A percentile compares a stretch with the other conserved stretches of the same genome.
Conservation (phyloP, 2,888 invertebrate genomes). For the Spisula subtruncata region DNA sequence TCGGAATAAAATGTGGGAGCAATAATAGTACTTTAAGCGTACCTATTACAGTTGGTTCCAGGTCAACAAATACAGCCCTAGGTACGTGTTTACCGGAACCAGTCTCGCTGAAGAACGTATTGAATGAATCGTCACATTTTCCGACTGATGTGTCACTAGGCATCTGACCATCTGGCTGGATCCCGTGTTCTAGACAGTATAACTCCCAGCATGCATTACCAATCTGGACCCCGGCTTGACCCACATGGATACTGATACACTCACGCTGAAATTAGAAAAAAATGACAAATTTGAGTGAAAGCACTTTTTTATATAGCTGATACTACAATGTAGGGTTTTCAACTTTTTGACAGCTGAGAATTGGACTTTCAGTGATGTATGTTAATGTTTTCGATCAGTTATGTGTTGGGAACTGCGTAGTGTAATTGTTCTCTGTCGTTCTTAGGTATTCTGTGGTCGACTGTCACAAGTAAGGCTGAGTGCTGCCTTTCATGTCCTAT, state of each 20-base stretch:
- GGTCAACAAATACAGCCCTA: slow-evolving; percentile 96
- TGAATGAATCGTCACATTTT: slow-evolving; percentile 93
- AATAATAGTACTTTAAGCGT: no score
- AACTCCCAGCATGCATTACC: slow-evolving; percentile 90
- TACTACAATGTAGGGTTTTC: not conserved
- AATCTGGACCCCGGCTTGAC: slow-evolving; percentile 89
- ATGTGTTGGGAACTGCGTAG: no score
- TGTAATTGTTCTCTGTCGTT: no score
- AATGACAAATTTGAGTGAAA: not conserved
- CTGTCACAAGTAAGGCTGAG: no score
- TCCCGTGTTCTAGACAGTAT: slow-evolving; percentile 88
- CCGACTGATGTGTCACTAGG: slow-evolving; percentile 71
- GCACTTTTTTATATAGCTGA: not conserved
- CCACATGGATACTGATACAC: slow-evolving; percentile 88
- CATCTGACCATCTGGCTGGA: slow-evolving; percentile 89
- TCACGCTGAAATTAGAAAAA: slow-evolving; percentile 86
- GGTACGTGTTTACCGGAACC: slow-evolving; percentile 98
- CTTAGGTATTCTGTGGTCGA: no score
- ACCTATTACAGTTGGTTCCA: slow-evolving; percentile 98
- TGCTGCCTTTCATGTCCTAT: no score
- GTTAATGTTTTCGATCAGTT: no score
- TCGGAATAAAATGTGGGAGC: no score
- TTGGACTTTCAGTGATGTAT: no score
- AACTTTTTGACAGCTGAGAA: no score
- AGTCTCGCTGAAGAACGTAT: slow-evolving; percentile 93